Evolutionary conservation across 1,140 invertebrate genomes (phyloP), one percentile per base, ranked within the genome.

Genomic region (Agrilus planipennis): DNA sequence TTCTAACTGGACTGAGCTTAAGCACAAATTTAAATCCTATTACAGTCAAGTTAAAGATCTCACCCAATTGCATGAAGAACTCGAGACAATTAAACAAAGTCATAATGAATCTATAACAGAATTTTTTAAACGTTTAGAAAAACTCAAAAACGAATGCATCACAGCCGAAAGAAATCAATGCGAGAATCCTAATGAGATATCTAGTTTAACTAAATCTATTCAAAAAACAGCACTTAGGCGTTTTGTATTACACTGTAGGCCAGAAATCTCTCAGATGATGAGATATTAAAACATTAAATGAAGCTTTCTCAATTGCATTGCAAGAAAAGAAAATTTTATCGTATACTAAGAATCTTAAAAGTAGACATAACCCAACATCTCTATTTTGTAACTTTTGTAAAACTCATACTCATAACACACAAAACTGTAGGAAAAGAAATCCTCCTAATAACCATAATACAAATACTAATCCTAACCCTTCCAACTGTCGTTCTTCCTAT

Each of bases 51-150:
- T 11, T 1, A 22, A 34, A 16, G 29, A 42, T 18, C 23, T 37
- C 7, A 30, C 20, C 0, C 6, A 41, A 25, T 12, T 20, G 14
- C 17, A 42, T 18, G 34, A 42, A 14, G 23, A 30, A 28, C 22
- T 36, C 35, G 34, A 37, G 15, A 42, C 25, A 29, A 36, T 42
- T 21, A 36, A 30, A 20, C 34, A 36, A 37, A n/a, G 2, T n/a
- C 16, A 2, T 10, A 15, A 37, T 20, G 25, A 42, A 30, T n/a
- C 15, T 3, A 14, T 36, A 2, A 42, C 41, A n/a, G 32, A 36
- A 19, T 29, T 36, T 17, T 42, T 29, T 20, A 42, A 36, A 42
- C 11, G 41, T 2, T 2, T 42, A 2, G 32, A 42, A 42, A 42
- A 42, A n/a, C 12, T 20, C 1, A 42, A 42, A 42, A 36, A 29